Base-by-base conservation (phyloP, 2,113 vertebrate genomes). In the Accipiter virgatus region DNA sequence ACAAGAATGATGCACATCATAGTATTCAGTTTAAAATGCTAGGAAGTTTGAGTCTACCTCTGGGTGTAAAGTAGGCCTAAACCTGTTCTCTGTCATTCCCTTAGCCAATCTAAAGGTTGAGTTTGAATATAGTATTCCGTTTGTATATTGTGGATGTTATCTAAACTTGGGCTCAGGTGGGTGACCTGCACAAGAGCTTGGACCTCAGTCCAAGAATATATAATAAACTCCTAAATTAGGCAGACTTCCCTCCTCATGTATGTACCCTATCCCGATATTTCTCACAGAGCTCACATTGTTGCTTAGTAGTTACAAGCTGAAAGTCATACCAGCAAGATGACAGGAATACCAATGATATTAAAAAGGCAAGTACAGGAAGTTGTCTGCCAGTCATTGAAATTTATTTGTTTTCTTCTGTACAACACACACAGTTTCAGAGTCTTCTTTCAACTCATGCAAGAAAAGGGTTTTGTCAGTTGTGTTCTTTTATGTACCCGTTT, bases 1-100 rank as follows among this genome's bases (percentile, higher is more conserved):
- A 25, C 2, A 8, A 23, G 10, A 18, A 19, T 43, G 2, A 31
- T 34, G 4, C 6, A 13, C 7, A 14, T 6, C 7, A 11, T 6
- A 23, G 5, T 18, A 43, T 47, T 3, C 13, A 34, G 11, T 68
- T 56, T 77, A 66, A 52, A 52, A 61, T 53, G 12, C 3, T 18
- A 47, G 47, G 25, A 21, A 40, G 2, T 63, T 38, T 73, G 18
- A 2, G 3, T 48, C 47, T 67, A 31, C 6, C 3, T 53, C 17
- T 48, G n/a, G 2, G 20, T 65, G 4, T 31, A 80, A 83, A 80
- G 40, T 11, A 52, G 36, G 7, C 25, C 9, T 67, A 26, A 55
- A 19, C 6, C 4, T 59, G 11, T 50, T n/a, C 21, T 58, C 42
- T 67, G 22, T 26, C 9, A 31, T 58, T 5, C 7, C 5, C 16